These are phyloP conservation scores for Geophilus truncorum DNA, from an alignment of 2,888 invertebrate genomes.

Conservation along the genomic window DNA sequence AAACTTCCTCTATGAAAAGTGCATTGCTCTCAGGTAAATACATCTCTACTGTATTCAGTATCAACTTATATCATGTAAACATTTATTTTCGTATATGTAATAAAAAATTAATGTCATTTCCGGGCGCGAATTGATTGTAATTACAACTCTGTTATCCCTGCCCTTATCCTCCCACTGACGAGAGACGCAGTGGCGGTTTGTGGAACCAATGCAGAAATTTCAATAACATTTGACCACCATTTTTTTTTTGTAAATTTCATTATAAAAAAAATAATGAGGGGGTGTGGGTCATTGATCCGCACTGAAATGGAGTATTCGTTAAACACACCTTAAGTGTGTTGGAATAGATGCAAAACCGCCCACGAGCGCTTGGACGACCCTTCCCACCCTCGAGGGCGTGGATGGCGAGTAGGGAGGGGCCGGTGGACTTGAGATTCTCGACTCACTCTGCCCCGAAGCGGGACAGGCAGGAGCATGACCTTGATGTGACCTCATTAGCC, in stretches of 20 bases:
- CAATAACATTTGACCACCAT: neutral
- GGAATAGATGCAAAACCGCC: neutral
- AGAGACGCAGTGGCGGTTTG: too few relatives aligned
- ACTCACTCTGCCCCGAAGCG: constrained; percentile 19
- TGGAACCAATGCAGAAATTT: too few relatives aligned
- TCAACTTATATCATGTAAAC: neutral
- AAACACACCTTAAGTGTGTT: neutral
- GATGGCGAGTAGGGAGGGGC: constrained; percentile 22
- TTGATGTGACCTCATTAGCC: constrained; percentile 27
- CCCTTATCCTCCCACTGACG: neutral
- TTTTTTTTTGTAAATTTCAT: neutral
- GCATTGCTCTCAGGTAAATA: constrained; percentile 21
- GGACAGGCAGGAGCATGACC: constrained; percentile 27
- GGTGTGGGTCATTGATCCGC: neutral
- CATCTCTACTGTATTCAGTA: neutral
- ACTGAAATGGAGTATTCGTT: neutral
- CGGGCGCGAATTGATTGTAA: constrained; percentile 16
- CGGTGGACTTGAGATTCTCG: constrained; percentile 17
- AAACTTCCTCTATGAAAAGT: constrained; percentile 20
- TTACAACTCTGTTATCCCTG: constrained; percentile 3
- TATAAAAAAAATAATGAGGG: neutral
- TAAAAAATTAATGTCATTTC: neutral
- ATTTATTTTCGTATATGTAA: neutral
- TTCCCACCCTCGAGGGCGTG: constrained; percentile 19
- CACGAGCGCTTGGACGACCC: neutral